Evolutionary conservation across 2,888 invertebrate genomes (phyloP), one percentile per base, ranked within the genome.

Genomic region (Nebria salina): DNA sequence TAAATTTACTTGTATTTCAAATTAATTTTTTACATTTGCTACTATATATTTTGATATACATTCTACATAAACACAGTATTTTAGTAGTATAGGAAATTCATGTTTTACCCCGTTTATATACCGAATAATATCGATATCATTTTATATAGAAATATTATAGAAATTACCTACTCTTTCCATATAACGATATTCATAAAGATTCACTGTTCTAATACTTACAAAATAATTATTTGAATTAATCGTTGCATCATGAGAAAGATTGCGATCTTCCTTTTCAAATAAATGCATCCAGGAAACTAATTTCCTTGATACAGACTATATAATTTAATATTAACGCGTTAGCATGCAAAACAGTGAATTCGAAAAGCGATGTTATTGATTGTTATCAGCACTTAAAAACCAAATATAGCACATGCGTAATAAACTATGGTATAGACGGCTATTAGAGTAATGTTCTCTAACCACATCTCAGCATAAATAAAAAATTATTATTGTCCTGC

Each of bases 261-360:
- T 54, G 54, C 13, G 54, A 54, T 54, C 54, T 11, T 54, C 54
- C 54, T 54, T 13, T 54, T 54, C 54, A 8, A 54, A 54, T 54
- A 54, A 54, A 54, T 54, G 54, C 54, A 54, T 54, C 54, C 54
- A 54, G 54, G 54, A 54, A 54, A 54, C 54, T 54, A 54, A 54
- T 54, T 54, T 54, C 2, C 54, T 13, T 13, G 54, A 54, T 54
- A 54, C 2, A 54, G 3, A 54, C 8, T 54, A 54, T 54, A 8
- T 54, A 54, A 54, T 54, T 54, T 54, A 54, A 11, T 54, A 6
- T 54, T 54, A 54, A 54, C 54, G 54, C 54, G 54, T 3, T 54
- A 54, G 11, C 54, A 54, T 54, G 54, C 54, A 54, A 54, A 54
- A 54, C 54, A 54, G 54, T 8, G 54, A 7, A 54, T 54, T 6